These are phyloP conservation scores for Popillia japonica DNA, from an alignment of 1,140 invertebrate genomes.

Conservation along the genomic window DNA sequence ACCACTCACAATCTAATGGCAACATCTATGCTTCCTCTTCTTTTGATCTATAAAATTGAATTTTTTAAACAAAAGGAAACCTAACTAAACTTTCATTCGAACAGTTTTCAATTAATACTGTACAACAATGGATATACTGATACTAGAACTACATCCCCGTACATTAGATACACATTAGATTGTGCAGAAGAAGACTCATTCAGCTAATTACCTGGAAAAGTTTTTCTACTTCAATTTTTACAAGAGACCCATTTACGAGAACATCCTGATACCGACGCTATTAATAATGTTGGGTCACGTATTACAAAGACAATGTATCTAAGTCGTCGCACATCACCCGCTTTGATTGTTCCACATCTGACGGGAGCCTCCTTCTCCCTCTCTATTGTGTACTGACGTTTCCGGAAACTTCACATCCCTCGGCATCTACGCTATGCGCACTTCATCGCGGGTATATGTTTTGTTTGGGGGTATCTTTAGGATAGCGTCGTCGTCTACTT, in stretches of 20 bases:
- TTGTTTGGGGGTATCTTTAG: not conserved
- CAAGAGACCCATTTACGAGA: not conserved
- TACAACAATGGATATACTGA: no score
- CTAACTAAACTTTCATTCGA: no score
- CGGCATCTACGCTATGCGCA: not conserved
- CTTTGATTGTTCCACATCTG: slow-evolving; percentile 8
- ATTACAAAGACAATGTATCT: slow-evolving; percentile 29
- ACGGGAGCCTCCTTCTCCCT: not conserved
- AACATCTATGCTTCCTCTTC: no score
- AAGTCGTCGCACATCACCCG: slow-evolving; percentile 12
- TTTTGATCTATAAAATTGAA: no score
- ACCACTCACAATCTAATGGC: no score
- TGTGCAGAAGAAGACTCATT: not conserved
- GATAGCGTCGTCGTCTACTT: not conserved
- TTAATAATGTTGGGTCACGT: slow-evolving; percentile 23
- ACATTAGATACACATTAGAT: no score
- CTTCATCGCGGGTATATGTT: not conserved
- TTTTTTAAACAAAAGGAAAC: no score
- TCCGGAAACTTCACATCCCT: not conserved
- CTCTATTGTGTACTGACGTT: slow-evolving; percentile 8
- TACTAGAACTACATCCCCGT: no score
- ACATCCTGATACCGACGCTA: not conserved
- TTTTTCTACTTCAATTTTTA: not conserved
- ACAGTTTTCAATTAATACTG: no score
- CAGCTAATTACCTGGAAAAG: slow-evolving; percentile 16